Evolutionary conservation across 2,797 vertebrate species (phyloP).

Genomic region (Geotria australis): DNA sequence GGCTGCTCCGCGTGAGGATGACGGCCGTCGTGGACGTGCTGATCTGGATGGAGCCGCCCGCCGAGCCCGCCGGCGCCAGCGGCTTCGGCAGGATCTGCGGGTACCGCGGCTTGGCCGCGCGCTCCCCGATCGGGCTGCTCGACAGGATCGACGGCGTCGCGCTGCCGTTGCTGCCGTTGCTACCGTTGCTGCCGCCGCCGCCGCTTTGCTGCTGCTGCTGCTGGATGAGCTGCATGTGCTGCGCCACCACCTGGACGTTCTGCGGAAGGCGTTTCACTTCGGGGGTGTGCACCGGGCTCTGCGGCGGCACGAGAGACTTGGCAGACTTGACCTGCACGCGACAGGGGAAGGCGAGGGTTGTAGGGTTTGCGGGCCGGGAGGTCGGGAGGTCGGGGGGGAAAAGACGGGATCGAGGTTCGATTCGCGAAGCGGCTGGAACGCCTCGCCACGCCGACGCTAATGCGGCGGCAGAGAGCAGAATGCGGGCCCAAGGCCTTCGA

Average conservation of each 20-base stretch:
- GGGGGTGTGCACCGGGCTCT: constrained; percentile 34
- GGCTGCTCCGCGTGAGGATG: constrained; percentile 67
- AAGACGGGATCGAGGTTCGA: no score
- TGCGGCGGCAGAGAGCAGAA: no score
- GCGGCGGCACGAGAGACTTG: constrained; percentile 53
- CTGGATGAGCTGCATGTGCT: constrained; percentile 55
- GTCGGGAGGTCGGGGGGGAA: no score
- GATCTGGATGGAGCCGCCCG: constrained; percentile 19
- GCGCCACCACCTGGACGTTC: constrained; percentile 78
- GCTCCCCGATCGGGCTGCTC: constrained; percentile 41
- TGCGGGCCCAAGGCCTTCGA: no score
- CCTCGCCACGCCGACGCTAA: no score
- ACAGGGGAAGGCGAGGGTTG: no score
- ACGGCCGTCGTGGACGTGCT: constrained; percentile 38
- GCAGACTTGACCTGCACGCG: background rate
- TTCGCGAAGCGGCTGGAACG: no score
- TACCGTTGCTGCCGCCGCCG: constrained; percentile 55
- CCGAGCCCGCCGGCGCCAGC: constrained; percentile 31
- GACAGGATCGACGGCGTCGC: constrained; percentile 34
- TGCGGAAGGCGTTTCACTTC: constrained; percentile 65
- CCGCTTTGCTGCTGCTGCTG: constrained; percentile 47
- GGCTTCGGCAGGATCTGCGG: constrained; percentile 71
- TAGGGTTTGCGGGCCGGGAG: no score
- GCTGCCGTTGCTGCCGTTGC: constrained; percentile 2
- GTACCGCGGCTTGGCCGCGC: constrained; percentile 61